A percentile compares a stretch with the other conserved stretches of the same genome.
Evolutionary conservation across 2,888 invertebrate genomes (phyloP).

Genomic region (Lottia scabra): DNA sequence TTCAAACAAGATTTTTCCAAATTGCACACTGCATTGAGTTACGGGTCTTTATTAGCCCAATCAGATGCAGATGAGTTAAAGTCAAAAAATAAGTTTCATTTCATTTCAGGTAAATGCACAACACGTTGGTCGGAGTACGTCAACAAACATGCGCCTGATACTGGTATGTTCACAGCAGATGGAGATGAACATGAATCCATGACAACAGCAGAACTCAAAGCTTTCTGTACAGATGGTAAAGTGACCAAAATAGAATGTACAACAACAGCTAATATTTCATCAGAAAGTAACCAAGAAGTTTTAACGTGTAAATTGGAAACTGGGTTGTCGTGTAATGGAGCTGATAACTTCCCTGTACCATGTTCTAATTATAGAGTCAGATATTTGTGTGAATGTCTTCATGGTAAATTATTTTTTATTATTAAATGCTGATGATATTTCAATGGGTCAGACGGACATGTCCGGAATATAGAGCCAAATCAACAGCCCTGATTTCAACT

Average conservation of each 20-base stretch:
- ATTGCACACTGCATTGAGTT: too few species aligned
- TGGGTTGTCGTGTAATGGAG: constrained; percentile 77
- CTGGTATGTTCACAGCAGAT: constrained; percentile 6
- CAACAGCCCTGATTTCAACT: too few species aligned
- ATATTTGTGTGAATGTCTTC: constrained; percentile 71
- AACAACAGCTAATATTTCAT: constrained; percentile 39
- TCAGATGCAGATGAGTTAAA: too few species aligned
- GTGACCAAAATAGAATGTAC: constrained; percentile 58
- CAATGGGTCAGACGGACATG: too few species aligned
- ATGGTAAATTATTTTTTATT: too few species aligned
- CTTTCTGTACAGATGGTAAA: constrained; percentile 45
- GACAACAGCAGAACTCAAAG: constrained; percentile 26
- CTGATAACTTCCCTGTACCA: constrained; percentile 35
- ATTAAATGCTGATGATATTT: too few species aligned
- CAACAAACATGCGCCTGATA: constrained; percentile 29
- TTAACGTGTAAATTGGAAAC: constrained; percentile 72
- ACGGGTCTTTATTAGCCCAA: too few species aligned
- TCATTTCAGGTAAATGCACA: neutral
- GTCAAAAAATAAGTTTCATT: too few species aligned
- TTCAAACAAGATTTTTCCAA: too few species aligned
- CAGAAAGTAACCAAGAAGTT: constrained; percentile 44
- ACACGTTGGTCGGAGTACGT: constrained; percentile 28
- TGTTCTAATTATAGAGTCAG: constrained; percentile 61
- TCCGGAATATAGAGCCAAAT: too few species aligned
- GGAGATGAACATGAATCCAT: constrained; percentile 36